Evolutionary conservation across 2,797 vertebrate genomes (phyloP), one percentile per base, ranked within the genome.

Genomic region (Thaleichthys pacificus): DNA sequence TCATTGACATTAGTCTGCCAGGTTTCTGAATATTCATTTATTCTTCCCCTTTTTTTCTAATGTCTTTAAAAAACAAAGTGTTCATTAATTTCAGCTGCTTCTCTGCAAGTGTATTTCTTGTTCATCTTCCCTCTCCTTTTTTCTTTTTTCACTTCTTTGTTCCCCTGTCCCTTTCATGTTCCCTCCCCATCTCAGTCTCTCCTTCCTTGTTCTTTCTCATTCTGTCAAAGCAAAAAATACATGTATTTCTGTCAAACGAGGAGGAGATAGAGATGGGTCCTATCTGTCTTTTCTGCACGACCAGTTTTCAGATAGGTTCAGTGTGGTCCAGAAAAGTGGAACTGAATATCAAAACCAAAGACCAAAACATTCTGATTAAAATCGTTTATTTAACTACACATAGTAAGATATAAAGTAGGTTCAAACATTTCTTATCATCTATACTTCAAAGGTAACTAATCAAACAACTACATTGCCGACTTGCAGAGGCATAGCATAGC

Each of bases 1-100:
- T 68, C 28, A n/a, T 22, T 28, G 62, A 57, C 62, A 84, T 85
- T 62, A 69, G 62, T 71, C 77, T 75, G 77, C 35, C 42, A 17
- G 51, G 19, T 56, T 35, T 68, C 74, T 85, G 79, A 86, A 88
- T 85, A 84, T 87, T 84, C 74, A 83, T 73, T 57, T 54, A 71
- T 71, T 69, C 76, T 75, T 75, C 32, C 32, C 32, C 66, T 80
- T 80, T 69, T 66, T 51, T 61, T 69, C 69, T 60, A 60, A 68
- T 38, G 62, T 12, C 30, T 65, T 65, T 70, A 70, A 15, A 61
- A 47, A n/a, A 72, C 38, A 70, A 62, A 21, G 28, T 24, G 32
- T 75, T 63, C 67, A 35, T 76, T 66, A 21, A 30, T 60, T 11
- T 35, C 2, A 4, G 65, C 60, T 61, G 56, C 47, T 15, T 17